These are phyloP conservation scores for Coracias cyanogaster DNA, from an alignment of 2,797 vertebrate species.

Conservation along the genomic window DNA sequence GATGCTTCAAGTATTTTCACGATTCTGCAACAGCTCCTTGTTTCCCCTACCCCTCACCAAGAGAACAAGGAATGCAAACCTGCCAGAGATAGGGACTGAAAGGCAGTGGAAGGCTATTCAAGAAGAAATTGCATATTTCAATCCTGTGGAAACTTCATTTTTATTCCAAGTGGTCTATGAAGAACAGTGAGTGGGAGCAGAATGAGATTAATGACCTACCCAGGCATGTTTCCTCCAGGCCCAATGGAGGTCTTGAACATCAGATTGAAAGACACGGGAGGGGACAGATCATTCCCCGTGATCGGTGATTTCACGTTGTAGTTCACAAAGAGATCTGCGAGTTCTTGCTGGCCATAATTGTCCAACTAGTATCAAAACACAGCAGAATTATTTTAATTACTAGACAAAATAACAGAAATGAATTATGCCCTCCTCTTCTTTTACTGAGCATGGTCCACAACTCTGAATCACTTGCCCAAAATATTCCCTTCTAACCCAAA, in stretches of 20 bases:
- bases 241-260: conserved; percentile 99
- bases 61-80: not conserved
- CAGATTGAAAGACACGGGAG: conserved; percentile 95
- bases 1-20: not conserved
- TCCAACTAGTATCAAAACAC: conserved; percentile 86
- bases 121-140: not conserved
- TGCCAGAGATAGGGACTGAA: not conserved
- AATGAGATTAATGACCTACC: conserved; percentile 78
- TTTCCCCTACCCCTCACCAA: not conserved
- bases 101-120: not conserved
- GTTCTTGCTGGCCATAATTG: conserved; percentile 93
- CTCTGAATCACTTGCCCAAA: not conserved
- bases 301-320: conserved; percentile 95
- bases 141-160: not conserved
- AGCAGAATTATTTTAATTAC: not conserved
- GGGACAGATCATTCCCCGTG: conserved; percentile 93
- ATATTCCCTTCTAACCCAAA: not conserved
- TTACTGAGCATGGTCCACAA: not conserved
- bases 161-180: not conserved
- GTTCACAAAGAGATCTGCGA: conserved; percentile 93
- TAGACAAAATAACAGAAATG: not conserved
- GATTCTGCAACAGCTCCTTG: not conserved
- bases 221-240: conserved; percentile 95
- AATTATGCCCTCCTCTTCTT: not conserved
- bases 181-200: not conserved